phyloP scores from a whole-genome alignment of 2,797 vertebrate genomes.

The Pogoniulus pusillus region DNA sequence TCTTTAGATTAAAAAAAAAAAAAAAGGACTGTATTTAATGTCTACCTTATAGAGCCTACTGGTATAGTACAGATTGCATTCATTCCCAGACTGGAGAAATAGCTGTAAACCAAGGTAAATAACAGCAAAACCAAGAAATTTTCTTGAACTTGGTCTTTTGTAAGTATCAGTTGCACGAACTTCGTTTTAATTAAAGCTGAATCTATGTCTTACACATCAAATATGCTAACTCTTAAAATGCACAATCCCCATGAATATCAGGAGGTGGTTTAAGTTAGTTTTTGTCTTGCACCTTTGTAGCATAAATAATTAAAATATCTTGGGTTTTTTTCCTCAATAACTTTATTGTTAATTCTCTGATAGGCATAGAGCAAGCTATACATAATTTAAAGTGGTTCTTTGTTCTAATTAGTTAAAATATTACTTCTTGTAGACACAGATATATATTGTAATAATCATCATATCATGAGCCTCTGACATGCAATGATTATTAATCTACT shows the following conservation, averaged over 20 bases:
- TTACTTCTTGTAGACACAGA: not conserved
- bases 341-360: not conserved
- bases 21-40: not conserved
- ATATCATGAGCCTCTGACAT: not conserved
- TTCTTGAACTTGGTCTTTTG: not conserved
- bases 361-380: not conserved
- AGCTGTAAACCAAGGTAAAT: too few relatives aligned
- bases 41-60: not conserved
- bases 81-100: not conserved
- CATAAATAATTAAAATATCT: not conserved
- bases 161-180: not conserved
- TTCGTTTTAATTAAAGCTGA: not conserved
- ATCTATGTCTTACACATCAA: not conserved
- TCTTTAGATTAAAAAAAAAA: slow-evolving; percentile 5
- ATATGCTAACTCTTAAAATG: not conserved
- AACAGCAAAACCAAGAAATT: not conserved
- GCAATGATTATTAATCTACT: slow-evolving; percentile 45
- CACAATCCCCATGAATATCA: not conserved
- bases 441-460: not conserved
- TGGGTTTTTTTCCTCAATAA: not conserved
- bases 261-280: not conserved
- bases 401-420: not conserved
- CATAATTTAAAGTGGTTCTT: not conserved
- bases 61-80: not conserved
- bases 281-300: not conserved